phyloP scores from a whole-genome alignment of 2,797 vertebrate genomes.

The Momotus momota region DNA sequence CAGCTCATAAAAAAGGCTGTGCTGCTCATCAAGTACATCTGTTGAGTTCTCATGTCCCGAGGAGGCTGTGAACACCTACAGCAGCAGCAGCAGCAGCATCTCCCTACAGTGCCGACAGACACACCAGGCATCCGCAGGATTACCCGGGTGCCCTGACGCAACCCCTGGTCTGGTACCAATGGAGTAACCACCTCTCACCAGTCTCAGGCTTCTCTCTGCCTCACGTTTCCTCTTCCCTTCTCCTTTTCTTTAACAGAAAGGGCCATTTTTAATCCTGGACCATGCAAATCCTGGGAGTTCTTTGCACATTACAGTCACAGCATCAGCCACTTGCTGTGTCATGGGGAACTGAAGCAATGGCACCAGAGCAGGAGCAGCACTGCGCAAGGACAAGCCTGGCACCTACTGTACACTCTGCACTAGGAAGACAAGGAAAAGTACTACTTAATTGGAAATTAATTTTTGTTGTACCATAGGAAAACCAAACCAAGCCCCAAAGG shows the following conservation, averaged over 20 bases:
- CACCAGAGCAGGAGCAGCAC: background rate
- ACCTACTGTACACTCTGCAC: fast-evolving
- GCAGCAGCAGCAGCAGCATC: background rate
- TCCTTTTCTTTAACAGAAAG: background rate
- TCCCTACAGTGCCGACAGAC: fast-evolving
- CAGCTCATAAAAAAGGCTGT: background rate
- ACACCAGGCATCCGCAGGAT: fast-evolving
- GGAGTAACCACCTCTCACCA: background rate
- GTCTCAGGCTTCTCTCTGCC: background rate
- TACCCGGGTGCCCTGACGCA: background rate
- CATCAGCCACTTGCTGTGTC: background rate
- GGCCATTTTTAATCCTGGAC: background rate
- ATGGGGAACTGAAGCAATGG: background rate
- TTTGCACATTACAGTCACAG: background rate
- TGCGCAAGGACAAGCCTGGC: background rate
- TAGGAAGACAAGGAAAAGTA: background rate
- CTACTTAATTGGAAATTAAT: background rate
- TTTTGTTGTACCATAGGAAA: background rate
- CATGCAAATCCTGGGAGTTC: background rate
- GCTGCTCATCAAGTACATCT: background rate
- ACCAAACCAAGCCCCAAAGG: background rate
- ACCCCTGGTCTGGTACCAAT: fast-evolving
- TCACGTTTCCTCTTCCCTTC: fast-evolving
- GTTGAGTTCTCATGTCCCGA: background rate
- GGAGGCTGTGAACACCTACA: background rate